Conservation (phyloP, 2,113 vertebrate species). For the Sylvia atricapilla region DNA sequence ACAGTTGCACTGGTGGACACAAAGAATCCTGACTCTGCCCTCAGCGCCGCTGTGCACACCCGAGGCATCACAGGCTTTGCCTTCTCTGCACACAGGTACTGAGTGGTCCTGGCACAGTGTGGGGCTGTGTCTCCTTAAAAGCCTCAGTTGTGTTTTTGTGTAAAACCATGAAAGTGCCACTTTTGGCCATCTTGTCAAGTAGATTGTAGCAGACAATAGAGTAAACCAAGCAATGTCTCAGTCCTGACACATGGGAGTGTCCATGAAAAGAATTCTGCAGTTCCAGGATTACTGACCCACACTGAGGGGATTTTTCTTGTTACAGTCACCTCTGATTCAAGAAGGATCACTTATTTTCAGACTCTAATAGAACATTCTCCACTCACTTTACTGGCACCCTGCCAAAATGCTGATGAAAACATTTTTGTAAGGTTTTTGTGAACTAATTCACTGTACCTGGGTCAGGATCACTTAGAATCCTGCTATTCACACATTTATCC, state of each 20-base stretch:
- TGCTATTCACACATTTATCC: not conserved
- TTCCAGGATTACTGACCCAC: not conserved
- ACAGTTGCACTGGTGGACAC: conserved; percentile 83
- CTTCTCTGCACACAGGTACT: conserved; percentile 89
- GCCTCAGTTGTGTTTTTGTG: not conserved
- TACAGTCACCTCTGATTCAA: not conserved
- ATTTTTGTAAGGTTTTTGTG: not conserved
- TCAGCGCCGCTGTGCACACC: conserved; percentile 73
- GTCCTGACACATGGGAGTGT: not conserved
- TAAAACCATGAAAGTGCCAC: fast-evolving
- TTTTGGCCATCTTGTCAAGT: not conserved
- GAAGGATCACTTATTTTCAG: not conserved
- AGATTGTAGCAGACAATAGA: not conserved
- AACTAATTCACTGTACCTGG: not conserved
- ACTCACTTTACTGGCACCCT: not conserved
- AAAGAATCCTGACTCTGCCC: conserved; percentile 72
- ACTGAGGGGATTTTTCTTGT: not conserved
- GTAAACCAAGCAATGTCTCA: fast-evolving
- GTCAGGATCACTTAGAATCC: not conserved
- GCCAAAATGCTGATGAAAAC: not conserved
- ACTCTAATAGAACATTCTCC: not conserved
- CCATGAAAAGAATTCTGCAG: not conserved
- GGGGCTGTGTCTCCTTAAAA: not conserved
- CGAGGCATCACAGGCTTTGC: conserved; percentile 81
- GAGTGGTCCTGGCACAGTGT: not conserved